Evolutionary conservation across 2,113 vertebrate species (phyloP).

Genomic region (Morphnarchus princeps): DNA sequence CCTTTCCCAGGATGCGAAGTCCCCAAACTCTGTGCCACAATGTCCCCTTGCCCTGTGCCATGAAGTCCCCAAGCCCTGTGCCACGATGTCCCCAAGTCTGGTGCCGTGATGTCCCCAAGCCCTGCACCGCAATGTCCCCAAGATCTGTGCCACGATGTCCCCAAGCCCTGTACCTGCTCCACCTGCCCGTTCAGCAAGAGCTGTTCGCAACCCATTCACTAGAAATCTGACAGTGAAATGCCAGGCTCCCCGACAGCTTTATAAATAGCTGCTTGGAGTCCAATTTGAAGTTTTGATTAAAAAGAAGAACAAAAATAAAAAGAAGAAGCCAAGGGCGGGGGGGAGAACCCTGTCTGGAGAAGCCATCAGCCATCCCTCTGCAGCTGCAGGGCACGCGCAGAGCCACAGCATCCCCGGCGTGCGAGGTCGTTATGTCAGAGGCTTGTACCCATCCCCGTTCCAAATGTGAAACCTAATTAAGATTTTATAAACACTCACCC

Average conservation of each 20-base stretch:
- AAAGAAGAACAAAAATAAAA: not conserved
- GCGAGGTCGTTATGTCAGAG: not conserved
- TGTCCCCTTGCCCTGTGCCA: not conserved
- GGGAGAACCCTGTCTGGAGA: not conserved
- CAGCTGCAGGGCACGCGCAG: not conserved
- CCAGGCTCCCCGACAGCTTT: conserved; percentile 27
- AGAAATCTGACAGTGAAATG: not conserved
- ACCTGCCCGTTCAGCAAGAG: not conserved
- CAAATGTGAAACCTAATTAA: conserved; percentile 48
- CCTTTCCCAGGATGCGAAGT: fast-evolving
- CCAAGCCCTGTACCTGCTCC: not conserved
- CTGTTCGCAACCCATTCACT: not conserved
- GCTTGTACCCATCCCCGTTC: conserved; percentile 8
- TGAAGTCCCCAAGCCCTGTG: no score
- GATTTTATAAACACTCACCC: conserved; percentile 45
- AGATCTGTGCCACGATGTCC: fast-evolving
- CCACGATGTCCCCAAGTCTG: no score
- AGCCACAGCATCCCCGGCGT: not conserved
- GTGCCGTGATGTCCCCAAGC: fast-evolving
- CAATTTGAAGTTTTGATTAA: conserved; percentile 31
- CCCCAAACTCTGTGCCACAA: no score
- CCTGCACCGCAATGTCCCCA: fast-evolving
- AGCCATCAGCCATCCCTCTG: not conserved
- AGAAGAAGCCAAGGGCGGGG: not conserved
- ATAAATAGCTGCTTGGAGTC: conserved; percentile 23